Percentiles rank a stretch among this genome's conserved stretches.
These are phyloP conservation scores for Stomorhina lunata DNA, from an alignment of 2,888 invertebrate species.

Conservation along the genomic window DNA sequence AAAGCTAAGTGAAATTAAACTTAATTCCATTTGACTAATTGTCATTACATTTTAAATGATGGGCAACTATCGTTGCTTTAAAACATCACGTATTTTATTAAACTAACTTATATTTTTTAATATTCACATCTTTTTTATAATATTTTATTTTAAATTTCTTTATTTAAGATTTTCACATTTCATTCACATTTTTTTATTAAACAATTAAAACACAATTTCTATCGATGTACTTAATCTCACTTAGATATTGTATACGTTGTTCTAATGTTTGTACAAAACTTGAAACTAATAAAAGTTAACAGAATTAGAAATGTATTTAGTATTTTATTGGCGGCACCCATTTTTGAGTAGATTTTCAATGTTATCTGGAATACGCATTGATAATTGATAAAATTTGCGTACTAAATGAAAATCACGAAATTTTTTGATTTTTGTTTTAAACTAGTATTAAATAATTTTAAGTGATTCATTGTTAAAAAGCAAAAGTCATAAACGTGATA, in stretches of 20 bases:
- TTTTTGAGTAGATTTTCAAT: too few species aligned
- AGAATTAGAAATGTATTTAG: background rate
- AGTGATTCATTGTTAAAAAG: background rate
- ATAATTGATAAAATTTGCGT: too few species aligned
- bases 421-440: background rate
- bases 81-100: background rate
- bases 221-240: constrained; percentile 18
- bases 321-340: background rate
- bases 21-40: background rate
- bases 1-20: background rate
- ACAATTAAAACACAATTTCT: background rate
- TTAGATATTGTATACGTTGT: constrained; percentile 21
- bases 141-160: background rate
- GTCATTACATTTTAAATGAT: background rate
- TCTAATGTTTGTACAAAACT: constrained; percentile 14
- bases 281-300: background rate
- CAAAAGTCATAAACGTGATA: background rate
- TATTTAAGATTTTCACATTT: too few species aligned
- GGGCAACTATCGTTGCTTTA: background rate
- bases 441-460: too few species aligned
- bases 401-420: too few species aligned
- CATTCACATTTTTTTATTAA: too few species aligned
- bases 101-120: background rate
- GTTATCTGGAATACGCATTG: too few species aligned
- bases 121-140: background rate